Base-by-base conservation (phyloP, 2,888 invertebrate species). In the Diloba caeruleocephala region DNA sequence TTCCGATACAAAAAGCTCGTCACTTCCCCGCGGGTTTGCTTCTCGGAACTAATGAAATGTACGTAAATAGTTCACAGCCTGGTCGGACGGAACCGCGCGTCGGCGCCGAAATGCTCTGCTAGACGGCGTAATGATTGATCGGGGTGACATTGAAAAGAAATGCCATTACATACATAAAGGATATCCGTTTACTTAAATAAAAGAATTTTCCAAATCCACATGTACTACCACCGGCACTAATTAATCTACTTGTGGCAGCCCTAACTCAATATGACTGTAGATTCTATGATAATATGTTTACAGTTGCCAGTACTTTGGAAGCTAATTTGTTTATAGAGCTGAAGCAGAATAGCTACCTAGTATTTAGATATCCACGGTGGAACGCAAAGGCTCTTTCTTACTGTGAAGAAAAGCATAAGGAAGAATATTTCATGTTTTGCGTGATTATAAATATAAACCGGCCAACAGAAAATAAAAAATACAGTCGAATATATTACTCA, bases 21-120 rank as follows among this genome's bases (percentile, higher is more conserved):
- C 80, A 82, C 81, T 90, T 89, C 88, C 89, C 78, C 86, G 81
- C 85, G 75, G 74, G 81, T 84, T 79, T 71, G 76, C 78, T 92
- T 92, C 92, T 82, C 32, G 78, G 92, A 93, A 92, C 85, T 88
- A 90, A 92, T 91, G 91, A 90, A 91, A 90, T 78, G 81, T 82
- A 88, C 92, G 80, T 86, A 92, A 92, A 93, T 92, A 92, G 90
- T 83, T 63, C 56, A 44, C 17, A 10, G 15, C n/a, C 53, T 66
- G 67, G 66, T 58, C 58, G 75, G 79, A 75, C 84, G 90, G 89
- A 90, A 88, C 89, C 75, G 71, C 81, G 87, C 86, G 85, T 85
- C 88, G 81, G 62, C 84, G 78, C 81, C 82, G 67, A 74, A 76
- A 76, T 73, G 71, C 69, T 58, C 59, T 60, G 68, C 59, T 70